Evolutionary conservation across 2,888 invertebrate genomes (phyloP), one percentile per base, ranked within the genome.

Genomic region (Dorcus hopei): DNA sequence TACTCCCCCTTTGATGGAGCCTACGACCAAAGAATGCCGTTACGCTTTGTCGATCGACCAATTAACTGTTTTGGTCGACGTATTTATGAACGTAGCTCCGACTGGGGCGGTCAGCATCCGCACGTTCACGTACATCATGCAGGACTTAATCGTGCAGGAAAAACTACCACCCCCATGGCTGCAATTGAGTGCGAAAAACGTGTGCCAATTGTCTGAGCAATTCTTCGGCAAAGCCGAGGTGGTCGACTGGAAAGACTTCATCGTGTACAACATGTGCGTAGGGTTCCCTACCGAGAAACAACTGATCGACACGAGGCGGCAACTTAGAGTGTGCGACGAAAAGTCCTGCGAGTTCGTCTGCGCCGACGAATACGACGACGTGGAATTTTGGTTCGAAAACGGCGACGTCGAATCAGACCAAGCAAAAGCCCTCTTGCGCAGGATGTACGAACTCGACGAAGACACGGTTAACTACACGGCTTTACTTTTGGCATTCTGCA

Each of bases 161-260:
- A 54, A 71, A 26, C 66, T 79, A 0, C 79, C 79, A 1, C 43
- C 58, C 11, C 41, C 72, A 1, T 82, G 82, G 82, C 19, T 16
- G 9, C 11, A 45, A 19, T 4, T 45, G 11, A 16, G 19, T 3
- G 4, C 45, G 45, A 45, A 19, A 45, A 16, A 11, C 9, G 58
- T 60, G 19, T 58, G 63, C 26, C 38, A 41, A 33, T 49, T 65
- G 11, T 40, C 52, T 33, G 16, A 50, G 56, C n/a, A 11, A n/a
- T 60, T 87, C n/a, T 88, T 83, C 70, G 85, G 85, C 0, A 80
- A 82, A 48, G 78, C 80, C 0, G 81, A 80, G 7, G 83, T 82
- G 61, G 68, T 87, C 9, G 84, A 87, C 67, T 88, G 88, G 88
- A 82, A 83, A 67, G 87, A 88, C 72, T 88, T 88, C 67, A 75